Base-by-base conservation (phyloP, 2,113 vertebrate genomes). In the Ptilorrhoa leucosticta region DNA sequence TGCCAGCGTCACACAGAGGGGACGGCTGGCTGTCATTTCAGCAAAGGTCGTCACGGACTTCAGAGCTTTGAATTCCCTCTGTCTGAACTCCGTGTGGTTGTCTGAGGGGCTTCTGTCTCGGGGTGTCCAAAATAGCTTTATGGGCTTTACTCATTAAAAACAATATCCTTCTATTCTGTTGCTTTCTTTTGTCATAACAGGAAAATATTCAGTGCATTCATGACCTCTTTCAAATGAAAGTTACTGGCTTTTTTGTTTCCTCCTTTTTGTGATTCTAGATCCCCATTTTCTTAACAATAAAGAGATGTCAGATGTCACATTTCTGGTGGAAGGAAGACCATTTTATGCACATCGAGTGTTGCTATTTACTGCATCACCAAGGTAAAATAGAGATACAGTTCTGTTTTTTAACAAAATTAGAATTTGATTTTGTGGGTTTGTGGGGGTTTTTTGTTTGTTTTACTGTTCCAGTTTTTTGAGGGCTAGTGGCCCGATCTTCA, bases 231-330 rank as follows among this genome's bases (percentile, higher is more conserved):
- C 57, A 50, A 54, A 44, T 66, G 78, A 26, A 96, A 54, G 20
- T 58, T 76, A 51, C 4, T 82, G 60, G 83, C 42, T 47, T 44
- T 76, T 45, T 40, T 87, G 42, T 65, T 82, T 45, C 15, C 54
- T 94, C 76, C 30, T 87, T 91, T 39, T 87, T 91, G 23, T 92
- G 39, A 73, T 91, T 98, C 92, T 95, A 99, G 99, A 99, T 97
- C 99, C 99, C 50, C 99, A 99, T 96, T 99, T 99, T 95, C 98
- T 99, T 83, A 99, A 99, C 94, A 99, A 99, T 90, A 99, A 99
- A 94, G 99, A 99, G 75, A 99, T 99, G 99, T 99, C 99, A 45
- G 99, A 99, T 45, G 99, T 99, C 94, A 99, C 99, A 37, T 99
- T 99, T 96, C 97, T 99, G 96, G 99, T 99, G 89, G 99, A 99